These are phyloP conservation scores for Gallinago stenura DNA, from an alignment of 2,797 vertebrate genomes.

Conservation along the genomic window DNA sequence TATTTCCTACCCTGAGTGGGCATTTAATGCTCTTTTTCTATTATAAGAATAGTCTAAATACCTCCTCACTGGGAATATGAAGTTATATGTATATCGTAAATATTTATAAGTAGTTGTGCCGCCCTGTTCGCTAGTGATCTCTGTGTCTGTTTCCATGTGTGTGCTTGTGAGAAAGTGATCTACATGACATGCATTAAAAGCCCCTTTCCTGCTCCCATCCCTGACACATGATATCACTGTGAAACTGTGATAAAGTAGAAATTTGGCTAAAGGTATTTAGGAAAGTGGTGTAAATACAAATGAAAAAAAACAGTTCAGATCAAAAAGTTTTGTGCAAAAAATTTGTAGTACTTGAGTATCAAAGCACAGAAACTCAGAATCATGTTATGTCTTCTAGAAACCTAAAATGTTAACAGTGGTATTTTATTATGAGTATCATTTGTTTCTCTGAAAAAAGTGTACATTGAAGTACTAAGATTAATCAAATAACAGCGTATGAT, in stretches of 20 bases:
- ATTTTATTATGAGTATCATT: background rate
- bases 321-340: background rate
- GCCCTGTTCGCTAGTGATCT: background rate
- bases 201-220: background rate
- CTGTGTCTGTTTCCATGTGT: background rate
- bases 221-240: no score
- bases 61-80: background rate
- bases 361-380: background rate
- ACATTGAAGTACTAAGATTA: background rate
- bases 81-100: rapidly evolving
- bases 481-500: background rate
- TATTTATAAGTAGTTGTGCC: background rate
- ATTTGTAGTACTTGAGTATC: background rate
- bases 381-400: background rate
- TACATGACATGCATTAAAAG: background rate
- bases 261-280: background rate
- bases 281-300: background rate
- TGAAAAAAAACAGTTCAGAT: background rate
- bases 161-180: background rate
- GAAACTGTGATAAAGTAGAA: background rate
- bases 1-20: background rate
- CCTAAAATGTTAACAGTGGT: background rate
- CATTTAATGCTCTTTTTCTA: background rate
- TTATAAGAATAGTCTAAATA: background rate
- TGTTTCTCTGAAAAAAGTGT: background rate